Conservation (phyloP, 2,113 vertebrate species). For the Gopherus evgoodei region DNA sequence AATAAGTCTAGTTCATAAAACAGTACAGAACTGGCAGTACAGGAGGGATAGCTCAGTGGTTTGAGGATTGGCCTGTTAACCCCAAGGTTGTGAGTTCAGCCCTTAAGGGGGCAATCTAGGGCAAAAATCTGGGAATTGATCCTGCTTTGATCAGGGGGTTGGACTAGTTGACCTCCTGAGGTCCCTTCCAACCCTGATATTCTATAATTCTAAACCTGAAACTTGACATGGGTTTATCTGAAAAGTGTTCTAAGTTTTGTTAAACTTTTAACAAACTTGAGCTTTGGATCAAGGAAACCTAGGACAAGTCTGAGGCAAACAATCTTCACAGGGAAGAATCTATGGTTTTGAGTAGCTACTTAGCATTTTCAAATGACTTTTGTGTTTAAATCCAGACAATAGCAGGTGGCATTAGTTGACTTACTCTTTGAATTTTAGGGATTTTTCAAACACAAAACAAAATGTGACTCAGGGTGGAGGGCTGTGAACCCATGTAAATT, state of each 20-base stretch:
- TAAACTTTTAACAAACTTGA: not conserved
- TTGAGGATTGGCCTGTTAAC: no score
- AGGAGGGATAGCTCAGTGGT: not conserved
- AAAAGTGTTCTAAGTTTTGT: not conserved
- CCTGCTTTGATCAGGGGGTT: no score
- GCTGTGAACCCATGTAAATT: not conserved
- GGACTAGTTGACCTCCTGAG: no score
- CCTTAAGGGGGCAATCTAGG: no score
- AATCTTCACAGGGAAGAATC: not conserved
- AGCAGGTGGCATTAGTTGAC: not conserved
- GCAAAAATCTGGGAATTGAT: no score
- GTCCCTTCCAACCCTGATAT: no score
- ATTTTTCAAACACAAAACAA: not conserved
- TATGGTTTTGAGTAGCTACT: not conserved
- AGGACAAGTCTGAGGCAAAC: not conserved
- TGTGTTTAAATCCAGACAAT: not conserved
- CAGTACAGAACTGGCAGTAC: not conserved
- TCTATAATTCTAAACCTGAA: not conserved
- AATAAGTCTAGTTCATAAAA: rapidly evolving
- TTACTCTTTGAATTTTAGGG: not conserved
- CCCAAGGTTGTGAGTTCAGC: no score
- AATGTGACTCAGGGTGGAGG: not conserved
- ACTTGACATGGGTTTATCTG: not conserved
- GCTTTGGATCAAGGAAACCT: not conserved
- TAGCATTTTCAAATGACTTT: not conserved